Evolutionary conservation across 2,113 vertebrate species (phyloP).

Genomic region (Mandrillus leucophaeus): DNA sequence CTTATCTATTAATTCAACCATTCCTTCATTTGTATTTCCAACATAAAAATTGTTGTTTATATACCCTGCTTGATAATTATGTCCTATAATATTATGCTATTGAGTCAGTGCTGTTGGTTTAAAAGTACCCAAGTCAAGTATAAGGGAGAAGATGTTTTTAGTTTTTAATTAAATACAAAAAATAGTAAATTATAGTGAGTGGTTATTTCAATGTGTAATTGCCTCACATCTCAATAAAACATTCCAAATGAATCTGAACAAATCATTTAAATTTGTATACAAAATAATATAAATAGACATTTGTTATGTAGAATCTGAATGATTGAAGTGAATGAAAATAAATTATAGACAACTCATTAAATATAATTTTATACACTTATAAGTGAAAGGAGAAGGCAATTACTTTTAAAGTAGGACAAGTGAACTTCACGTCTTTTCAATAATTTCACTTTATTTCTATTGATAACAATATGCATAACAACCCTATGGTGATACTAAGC

Average conservation of each 20-base stretch:
- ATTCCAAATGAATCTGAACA: background rate
- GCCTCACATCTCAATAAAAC: background rate
- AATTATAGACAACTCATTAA: background rate
- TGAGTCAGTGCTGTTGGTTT: background rate
- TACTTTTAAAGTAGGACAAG: background rate
- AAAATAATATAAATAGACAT: background rate
- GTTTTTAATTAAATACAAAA: conserved; percentile 44
- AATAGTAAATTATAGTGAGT: background rate
- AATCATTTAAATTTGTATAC: background rate
- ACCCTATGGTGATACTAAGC: background rate
- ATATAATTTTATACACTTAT: background rate
- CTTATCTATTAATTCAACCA: background rate
- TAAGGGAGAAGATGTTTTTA: background rate
- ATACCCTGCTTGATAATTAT: background rate
- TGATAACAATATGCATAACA: background rate
- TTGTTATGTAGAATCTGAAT: background rate
- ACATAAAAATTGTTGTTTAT: background rate
- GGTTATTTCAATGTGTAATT: background rate
- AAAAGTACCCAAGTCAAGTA: background rate
- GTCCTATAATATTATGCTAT: background rate
- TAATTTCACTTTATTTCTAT: conserved; percentile 8
- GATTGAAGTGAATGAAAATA: background rate
- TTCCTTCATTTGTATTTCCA: background rate
- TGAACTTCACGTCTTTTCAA: background rate
- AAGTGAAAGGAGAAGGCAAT: conserved; percentile 8